phyloP scores from a whole-genome alignment of 2,888 invertebrate species.

The Drosophila mayaguana region DNA sequence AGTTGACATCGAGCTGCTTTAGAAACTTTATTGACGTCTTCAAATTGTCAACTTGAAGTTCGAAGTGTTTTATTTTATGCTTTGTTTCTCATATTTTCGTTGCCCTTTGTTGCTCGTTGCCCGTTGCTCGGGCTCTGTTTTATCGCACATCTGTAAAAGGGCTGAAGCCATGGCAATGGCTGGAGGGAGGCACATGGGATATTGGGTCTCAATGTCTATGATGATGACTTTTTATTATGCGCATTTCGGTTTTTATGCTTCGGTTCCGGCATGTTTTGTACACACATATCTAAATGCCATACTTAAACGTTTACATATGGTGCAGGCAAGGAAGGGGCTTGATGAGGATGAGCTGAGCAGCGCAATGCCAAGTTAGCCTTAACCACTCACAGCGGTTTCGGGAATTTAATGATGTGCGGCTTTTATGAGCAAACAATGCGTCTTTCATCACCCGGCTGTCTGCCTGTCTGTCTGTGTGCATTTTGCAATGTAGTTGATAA shows the following conservation, averaged over 20 bases:
- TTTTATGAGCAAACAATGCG: constrained; percentile 71
- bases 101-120: constrained; percentile 61
- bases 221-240: constrained; percentile 77
- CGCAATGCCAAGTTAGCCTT: constrained; percentile 25
- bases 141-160: constrained; percentile 78
- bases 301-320: constrained; percentile 77
- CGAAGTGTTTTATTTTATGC: constrained; percentile 77
- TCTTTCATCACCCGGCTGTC: constrained; percentile 53
- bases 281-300: constrained; percentile 77
- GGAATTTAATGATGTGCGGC: constrained; percentile 71
- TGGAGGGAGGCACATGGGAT: background rate
- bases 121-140: constrained; percentile 58
- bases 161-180: constrained; percentile 48
- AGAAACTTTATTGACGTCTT: constrained; percentile 77
- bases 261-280: constrained; percentile 76
- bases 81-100: constrained; percentile 77
- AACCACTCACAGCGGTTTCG: constrained; percentile 5
- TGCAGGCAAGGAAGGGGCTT: constrained; percentile 20
- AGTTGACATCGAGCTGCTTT: constrained; percentile 56
- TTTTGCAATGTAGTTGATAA: constrained; percentile 70
- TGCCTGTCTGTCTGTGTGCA: constrained; percentile 16
- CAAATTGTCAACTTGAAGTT: constrained; percentile 76
- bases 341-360: constrained; percentile 35
- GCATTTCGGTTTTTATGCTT: constrained; percentile 76
- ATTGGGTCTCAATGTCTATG: constrained; percentile 47